Percentiles rank a stretch among this genome's conserved stretches.
Conservation (phyloP, 2,888 invertebrate species). For the Molanna angustata region DNA sequence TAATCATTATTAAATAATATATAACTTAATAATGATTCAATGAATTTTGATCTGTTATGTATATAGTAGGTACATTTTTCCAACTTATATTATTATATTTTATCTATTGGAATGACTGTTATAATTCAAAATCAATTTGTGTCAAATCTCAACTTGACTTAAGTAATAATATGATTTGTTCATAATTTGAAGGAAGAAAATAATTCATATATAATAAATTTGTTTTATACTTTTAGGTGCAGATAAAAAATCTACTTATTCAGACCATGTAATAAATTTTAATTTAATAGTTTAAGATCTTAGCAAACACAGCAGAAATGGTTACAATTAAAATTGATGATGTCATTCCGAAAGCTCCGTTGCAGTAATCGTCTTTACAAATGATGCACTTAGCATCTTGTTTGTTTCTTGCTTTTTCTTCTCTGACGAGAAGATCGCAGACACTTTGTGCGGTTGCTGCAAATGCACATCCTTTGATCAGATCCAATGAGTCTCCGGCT, state of each 20-base stretch:
- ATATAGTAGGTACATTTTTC: no score
- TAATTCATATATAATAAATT: neutral
- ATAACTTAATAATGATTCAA: no score
- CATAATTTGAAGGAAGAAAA: no score
- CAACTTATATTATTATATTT: no score
- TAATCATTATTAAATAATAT: no score
- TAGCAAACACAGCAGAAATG: constrained; percentile 4
- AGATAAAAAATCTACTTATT: neutral
- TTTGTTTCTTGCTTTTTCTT: constrained; percentile 49
- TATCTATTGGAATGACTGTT: no score
- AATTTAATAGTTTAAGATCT: constrained; percentile 7
- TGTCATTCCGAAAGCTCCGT: constrained; percentile 34
- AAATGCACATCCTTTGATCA: constrained; percentile 48
- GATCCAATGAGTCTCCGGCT: constrained; percentile 52
- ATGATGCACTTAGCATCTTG: constrained; percentile 49
- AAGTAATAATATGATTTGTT: no score
- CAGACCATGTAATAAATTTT: neutral
- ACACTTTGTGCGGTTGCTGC: constrained; percentile 46
- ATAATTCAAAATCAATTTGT: no score
- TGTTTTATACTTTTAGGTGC: neutral
- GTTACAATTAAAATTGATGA: neutral
- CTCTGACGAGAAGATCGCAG: constrained; percentile 45
- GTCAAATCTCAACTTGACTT: no score
- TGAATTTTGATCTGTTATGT: no score
- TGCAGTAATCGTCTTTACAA: constrained; percentile 48